phyloP scores from a whole-genome alignment of 2,113 vertebrate genomes.

The Potamarius usumacintae region DNA sequence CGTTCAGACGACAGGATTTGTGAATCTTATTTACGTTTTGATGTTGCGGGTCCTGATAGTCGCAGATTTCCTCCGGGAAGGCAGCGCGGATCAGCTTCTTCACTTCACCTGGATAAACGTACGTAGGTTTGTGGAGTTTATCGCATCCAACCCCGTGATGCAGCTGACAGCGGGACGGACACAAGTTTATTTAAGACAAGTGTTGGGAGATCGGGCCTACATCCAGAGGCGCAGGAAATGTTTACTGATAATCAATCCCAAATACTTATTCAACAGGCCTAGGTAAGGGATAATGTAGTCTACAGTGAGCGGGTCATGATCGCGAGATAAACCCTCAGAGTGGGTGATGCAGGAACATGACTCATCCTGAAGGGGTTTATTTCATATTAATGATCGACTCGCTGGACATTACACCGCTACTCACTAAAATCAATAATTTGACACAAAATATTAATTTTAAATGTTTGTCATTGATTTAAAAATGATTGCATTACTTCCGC shows the following conservation, averaged over 20 bases:
- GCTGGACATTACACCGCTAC: too few relatives aligned
- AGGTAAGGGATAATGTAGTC: too few relatives aligned
- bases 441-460: too few relatives aligned
- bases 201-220: not conserved
- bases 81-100: constrained; percentile 64
- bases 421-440: too few relatives aligned
- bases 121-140: constrained; percentile 59
- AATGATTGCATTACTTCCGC: too few relatives aligned
- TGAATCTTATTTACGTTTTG: constrained; percentile 54
- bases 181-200: not conserved
- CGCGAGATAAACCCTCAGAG: too few relatives aligned
- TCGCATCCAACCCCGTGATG: constrained; percentile 55
- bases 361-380: too few relatives aligned
- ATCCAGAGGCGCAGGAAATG: not conserved
- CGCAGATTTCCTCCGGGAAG: constrained; percentile 62
- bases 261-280: not conserved
- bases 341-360: too few relatives aligned
- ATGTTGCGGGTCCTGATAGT: constrained; percentile 64
- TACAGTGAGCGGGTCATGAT: too few relatives aligned
- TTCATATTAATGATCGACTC: too few relatives aligned
- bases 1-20: not conserved
- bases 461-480: too few relatives aligned
- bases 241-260: not conserved
- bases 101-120: constrained; percentile 66
- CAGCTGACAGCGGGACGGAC: constrained; percentile 45